These are phyloP conservation scores for Pterostichus niger DNA, from an alignment of 2,888 invertebrate species.

Conservation along the genomic window DNA sequence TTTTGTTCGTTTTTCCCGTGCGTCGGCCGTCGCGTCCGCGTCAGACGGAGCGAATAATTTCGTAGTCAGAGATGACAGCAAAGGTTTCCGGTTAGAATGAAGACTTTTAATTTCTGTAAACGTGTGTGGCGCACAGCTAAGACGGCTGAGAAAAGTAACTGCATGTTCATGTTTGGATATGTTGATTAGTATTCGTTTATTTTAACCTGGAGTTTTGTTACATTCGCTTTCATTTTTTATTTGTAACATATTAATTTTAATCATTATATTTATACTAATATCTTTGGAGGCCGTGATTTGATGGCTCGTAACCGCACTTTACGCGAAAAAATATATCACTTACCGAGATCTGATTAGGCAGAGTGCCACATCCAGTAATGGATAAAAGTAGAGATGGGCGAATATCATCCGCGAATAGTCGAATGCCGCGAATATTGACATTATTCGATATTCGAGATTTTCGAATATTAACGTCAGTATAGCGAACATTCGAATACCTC, in stretches of 20 bases:
- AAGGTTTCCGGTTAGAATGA: constrained; percentile 70
- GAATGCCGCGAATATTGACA: too few relatives aligned
- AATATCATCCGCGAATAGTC: too few relatives aligned
- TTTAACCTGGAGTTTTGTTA: background rate
- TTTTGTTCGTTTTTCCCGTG: constrained; percentile 42
- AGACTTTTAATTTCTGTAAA: constrained; percentile 59
- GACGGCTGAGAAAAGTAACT: constrained; percentile 38
- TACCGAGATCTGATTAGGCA: too few relatives aligned
- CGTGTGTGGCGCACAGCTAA: constrained; percentile 42
- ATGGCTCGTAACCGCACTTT: too few relatives aligned
- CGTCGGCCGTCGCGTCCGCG: constrained; percentile 27
- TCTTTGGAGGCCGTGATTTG: too few relatives aligned
- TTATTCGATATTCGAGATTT: too few relatives aligned
- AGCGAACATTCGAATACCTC: too few relatives aligned
- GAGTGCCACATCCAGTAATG: too few relatives aligned
- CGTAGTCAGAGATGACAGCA: constrained; percentile 73
- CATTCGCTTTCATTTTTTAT: constrained; percentile 26
- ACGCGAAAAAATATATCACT: too few relatives aligned
- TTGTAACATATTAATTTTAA: background rate
- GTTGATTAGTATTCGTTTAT: constrained; percentile 25
- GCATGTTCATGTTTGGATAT: constrained; percentile 9
- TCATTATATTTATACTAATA: too few relatives aligned
- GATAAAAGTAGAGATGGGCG: too few relatives aligned
- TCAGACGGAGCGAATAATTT: constrained; percentile 73
- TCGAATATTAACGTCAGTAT: too few relatives aligned